Evolutionary conservation across 2,113 vertebrate genomes (phyloP).

Genomic region (Paramormyrops kingsleyae): DNA sequence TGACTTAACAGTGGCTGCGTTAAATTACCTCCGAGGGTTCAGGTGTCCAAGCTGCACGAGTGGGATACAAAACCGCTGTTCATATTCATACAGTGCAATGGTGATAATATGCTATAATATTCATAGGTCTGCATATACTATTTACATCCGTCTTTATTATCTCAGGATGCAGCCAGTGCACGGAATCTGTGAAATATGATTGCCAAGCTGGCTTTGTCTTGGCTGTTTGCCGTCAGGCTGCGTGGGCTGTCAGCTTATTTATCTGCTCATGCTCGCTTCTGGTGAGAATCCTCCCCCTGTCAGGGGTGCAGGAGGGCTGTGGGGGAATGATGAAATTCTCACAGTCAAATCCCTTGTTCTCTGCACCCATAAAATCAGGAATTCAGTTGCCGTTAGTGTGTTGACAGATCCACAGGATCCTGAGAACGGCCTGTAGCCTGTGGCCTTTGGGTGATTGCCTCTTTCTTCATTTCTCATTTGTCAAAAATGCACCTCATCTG

Average conservation of each 20-base stretch:
- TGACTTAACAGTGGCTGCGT: too few species aligned
- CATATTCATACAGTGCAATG: background rate
- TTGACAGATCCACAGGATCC: background rate
- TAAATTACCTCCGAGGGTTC: background rate
- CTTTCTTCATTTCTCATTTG: background rate
- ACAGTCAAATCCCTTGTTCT: background rate
- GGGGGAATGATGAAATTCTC: background rate
- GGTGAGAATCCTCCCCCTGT: background rate
- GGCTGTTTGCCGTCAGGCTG: background rate
- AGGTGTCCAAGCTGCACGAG: background rate
- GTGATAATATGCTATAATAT: background rate
- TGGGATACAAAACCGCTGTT: background rate
- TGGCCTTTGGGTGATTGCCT: background rate
- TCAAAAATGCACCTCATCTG: background rate
- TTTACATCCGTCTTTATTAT: background rate
- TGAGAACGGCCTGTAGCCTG: background rate
- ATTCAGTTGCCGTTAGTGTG: background rate
- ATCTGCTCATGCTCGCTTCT: background rate
- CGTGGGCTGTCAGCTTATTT: background rate
- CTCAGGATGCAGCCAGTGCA: background rate
- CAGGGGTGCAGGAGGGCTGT: background rate
- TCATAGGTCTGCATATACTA: background rate
- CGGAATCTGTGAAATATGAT: background rate
- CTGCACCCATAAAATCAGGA: slow-evolving; percentile 1
- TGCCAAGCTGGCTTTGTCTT: background rate